Evolutionary conservation across 2,797 vertebrate species (phyloP).

Genomic region (Liasis olivaceus): DNA sequence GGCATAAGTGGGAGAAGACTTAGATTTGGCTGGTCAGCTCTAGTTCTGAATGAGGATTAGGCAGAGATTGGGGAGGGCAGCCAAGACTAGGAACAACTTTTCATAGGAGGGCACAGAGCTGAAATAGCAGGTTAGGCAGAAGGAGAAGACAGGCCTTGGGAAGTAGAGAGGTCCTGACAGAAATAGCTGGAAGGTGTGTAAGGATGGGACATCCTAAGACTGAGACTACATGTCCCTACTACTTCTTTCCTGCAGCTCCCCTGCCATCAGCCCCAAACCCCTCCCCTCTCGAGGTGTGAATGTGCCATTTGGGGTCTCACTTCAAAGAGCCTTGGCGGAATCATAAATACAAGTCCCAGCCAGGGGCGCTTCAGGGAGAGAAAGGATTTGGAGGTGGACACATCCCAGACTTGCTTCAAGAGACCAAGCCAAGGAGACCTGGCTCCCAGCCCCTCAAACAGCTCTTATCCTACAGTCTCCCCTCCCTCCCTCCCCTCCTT

Average conservation of each 20-base stretch:
- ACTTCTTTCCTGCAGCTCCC: background rate
- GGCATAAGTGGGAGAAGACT: background rate
- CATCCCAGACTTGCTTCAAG: conserved; percentile 24
- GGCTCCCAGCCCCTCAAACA: background rate
- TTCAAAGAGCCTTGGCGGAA: conserved; percentile 26
- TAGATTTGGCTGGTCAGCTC: background rate
- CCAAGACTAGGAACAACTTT: background rate
- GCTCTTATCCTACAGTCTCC: background rate
- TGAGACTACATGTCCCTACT: background rate
- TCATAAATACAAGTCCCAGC: conserved; percentile 36
- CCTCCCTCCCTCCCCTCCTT: background rate
- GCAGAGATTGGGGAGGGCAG: no score
- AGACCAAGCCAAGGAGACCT: conserved; percentile 6
- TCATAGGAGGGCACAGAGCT: background rate
- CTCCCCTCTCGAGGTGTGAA: conserved; percentile 19
- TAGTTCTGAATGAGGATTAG: background rate
- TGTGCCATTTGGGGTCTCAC: conserved; percentile 42
- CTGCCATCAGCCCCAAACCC: conserved; percentile 29
- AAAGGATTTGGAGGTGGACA: conserved; percentile 13
- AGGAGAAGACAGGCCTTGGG: background rate
- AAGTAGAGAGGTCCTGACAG: conserved; percentile 27
- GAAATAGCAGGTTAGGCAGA: background rate
- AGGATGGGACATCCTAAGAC: conserved; percentile 17
- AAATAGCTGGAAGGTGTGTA: conserved; percentile 33
- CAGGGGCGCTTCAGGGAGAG: conserved; percentile 27